These are phyloP conservation scores for Zaprionus lachaisei DNA, from an alignment of 1,140 invertebrate species.

Conservation along the genomic window DNA sequence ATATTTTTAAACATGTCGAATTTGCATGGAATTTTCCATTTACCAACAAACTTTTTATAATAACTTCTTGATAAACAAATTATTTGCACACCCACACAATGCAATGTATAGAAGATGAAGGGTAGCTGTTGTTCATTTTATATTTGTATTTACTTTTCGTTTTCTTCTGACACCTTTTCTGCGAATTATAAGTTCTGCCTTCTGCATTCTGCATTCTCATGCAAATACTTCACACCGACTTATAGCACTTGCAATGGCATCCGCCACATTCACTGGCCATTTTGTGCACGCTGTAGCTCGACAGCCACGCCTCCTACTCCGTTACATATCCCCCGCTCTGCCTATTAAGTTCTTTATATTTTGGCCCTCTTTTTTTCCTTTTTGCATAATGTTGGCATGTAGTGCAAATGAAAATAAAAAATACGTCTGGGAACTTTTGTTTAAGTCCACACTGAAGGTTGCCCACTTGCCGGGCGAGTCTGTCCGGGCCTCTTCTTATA, in stretches of 20 bases:
- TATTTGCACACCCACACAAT: neutral
- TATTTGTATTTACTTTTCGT: slow-evolving; percentile 44
- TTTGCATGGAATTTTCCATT: neutral
- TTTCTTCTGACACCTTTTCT: slow-evolving; percentile 40
- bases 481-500: slow-evolving; percentile 16
- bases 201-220: slow-evolving; percentile 67
- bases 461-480: slow-evolving; percentile 20
- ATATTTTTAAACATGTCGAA: neutral
- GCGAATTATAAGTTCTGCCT: slow-evolving; percentile 37
- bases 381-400: slow-evolving; percentile 62
- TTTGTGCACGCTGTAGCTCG: slow-evolving; percentile 5
- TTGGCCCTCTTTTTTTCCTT: slow-evolving; percentile 26
- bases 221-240: slow-evolving; percentile 78
- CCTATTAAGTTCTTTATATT: slow-evolving; percentile 8
- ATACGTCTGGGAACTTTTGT: slow-evolving; percentile 76
- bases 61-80: neutral
- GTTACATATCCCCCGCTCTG: neutral
- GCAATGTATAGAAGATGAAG: no score
- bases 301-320: neutral
- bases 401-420: slow-evolving; percentile 56
- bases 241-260: slow-evolving; percentile 66
- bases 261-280: slow-evolving; percentile 52
- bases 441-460: slow-evolving; percentile 54
- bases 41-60: neutral
- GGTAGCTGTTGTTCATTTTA: slow-evolving; percentile 9